Conservation (phyloP, 2,113 vertebrate genomes). For the Oreocharis arfaki region DNA sequence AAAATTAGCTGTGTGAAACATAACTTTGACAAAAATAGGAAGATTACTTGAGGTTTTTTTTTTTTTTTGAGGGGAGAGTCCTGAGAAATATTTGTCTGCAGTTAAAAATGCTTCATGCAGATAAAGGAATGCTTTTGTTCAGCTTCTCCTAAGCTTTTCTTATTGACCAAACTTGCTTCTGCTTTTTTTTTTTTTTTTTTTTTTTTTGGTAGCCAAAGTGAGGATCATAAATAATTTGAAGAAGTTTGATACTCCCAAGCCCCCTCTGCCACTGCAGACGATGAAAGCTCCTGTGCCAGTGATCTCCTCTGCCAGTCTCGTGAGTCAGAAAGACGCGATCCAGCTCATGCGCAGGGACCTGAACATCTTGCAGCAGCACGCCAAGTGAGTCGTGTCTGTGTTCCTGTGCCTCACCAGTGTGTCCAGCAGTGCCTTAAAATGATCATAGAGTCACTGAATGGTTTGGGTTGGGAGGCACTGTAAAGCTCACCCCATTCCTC, state of each 20-base stretch:
- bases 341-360: slow-evolving; percentile 81
- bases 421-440: neutral
- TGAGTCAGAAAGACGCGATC: slow-evolving; percentile 76
- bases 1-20: neutral
- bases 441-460: neutral
- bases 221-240: slow-evolving; percentile 85
- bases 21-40: neutral
- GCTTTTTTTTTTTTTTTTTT: neutral
- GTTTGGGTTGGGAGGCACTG: neutral
- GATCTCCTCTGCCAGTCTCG: slow-evolving; percentile 74
- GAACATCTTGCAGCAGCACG: slow-evolving; percentile 81
- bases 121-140: neutral
- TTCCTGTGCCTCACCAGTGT: neutral
- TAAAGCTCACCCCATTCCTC: neutral
- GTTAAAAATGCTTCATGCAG: neutral
- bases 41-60: neutral
- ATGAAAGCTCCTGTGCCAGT: slow-evolving; percentile 84
- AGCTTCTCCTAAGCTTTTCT: neutral
- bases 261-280: slow-evolving; percentile 70
- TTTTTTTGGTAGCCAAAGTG: slow-evolving; percentile 76
- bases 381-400: slow-evolving; percentile 74
- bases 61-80: neutral
- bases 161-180: neutral
- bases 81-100: neutral
- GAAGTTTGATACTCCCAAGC: slow-evolving; percentile 81